Conservation (phyloP, 2,888 invertebrate genomes). For the Morinoia aosen region DNA sequence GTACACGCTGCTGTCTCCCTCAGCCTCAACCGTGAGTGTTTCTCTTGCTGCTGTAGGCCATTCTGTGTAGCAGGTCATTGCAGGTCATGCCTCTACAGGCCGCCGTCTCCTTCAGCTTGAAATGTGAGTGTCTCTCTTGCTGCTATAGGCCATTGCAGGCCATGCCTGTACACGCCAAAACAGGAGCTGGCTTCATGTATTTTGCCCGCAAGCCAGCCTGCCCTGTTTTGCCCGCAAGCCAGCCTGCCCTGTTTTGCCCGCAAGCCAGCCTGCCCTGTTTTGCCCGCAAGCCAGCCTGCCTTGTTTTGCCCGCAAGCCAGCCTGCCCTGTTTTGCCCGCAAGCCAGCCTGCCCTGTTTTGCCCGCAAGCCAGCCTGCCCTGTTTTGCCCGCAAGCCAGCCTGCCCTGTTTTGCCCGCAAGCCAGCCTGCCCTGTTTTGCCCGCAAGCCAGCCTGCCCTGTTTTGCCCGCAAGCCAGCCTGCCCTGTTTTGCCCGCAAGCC, state of each 20-base stretch:
- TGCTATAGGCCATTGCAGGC: no score
- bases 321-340: neutral
- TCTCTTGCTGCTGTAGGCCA: neutral
- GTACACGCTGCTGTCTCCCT: neutral
- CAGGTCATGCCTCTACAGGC: no score
- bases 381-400: no score
- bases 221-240: neutral
- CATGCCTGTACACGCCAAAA: neutral
- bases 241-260: neutral
- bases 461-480: no score
- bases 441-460: no score
- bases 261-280: neutral
- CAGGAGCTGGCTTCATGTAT: neutral
- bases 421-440: no score
- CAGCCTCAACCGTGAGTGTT: constrained; percentile 29
- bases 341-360: neutral
- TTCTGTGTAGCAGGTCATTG: no score
- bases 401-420: no score
- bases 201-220: neutral
- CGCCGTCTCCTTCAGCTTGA: no score
- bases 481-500: no score
- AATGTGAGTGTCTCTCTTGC: no score
- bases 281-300: neutral
- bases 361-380: no score
- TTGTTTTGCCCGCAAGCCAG: neutral